Percentiles rank a stretch among this genome's conserved stretches.
phyloP scores from a whole-genome alignment of 2,113 vertebrate genomes.

The Pangasianodon gigas region DNA sequence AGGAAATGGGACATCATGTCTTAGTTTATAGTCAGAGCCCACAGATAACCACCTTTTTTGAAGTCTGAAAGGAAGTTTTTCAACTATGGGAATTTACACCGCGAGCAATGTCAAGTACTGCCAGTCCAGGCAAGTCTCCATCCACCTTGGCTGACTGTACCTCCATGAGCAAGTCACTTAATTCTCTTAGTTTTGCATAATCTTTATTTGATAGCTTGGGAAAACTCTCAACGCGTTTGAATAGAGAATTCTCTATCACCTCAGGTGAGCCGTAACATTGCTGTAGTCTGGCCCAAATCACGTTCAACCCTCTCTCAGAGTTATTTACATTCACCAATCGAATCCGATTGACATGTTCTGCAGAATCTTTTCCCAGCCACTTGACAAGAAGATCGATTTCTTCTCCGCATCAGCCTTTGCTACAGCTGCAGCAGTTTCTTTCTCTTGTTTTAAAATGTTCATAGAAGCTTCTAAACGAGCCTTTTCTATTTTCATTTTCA shows the following conservation, averaged over 20 bases:
- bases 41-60: too few relatives aligned
- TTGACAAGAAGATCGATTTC: conserved; percentile 36
- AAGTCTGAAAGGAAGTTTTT: not conserved
- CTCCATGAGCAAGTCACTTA: not conserved
- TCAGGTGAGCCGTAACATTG: not conserved
- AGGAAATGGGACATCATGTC: too few relatives aligned
- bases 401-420: not conserved
- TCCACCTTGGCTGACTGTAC: too few relatives aligned
- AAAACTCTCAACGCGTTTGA: not conserved
- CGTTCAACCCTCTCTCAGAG: too few relatives aligned
- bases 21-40: too few relatives aligned
- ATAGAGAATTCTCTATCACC: not conserved
- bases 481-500: too few relatives aligned
- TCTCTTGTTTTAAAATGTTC: too few relatives aligned
- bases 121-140: not conserved
- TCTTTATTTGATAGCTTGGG: not conserved
- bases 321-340: not conserved
- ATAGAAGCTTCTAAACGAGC: too few relatives aligned
- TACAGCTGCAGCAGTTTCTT: too few relatives aligned
- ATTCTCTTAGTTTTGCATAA: not conserved
- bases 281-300: not conserved
- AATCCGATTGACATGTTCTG: conserved; percentile 29
- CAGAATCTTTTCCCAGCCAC: conserved; percentile 27
- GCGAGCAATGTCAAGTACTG: too few relatives aligned
- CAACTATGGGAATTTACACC: not conserved